phyloP scores from a whole-genome alignment of 2,797 vertebrate species.

The Ara ararauna region DNA sequence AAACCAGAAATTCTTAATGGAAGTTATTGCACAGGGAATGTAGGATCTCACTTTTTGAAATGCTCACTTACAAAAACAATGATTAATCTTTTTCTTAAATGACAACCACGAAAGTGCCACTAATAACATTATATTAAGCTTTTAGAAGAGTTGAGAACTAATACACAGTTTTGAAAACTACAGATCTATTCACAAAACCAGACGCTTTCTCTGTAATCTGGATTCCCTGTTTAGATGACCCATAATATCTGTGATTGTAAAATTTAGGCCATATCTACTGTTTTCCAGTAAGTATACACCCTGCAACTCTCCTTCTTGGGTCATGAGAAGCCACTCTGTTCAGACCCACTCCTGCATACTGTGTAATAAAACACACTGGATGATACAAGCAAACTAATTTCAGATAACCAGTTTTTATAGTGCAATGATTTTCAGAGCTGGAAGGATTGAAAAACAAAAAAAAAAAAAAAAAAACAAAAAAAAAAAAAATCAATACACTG shows the following conservation, averaged over 20 bases:
- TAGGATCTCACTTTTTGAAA: background rate
- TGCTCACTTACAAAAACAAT: background rate
- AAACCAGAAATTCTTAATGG: background rate
- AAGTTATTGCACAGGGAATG: background rate
- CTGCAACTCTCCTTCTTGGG: background rate
- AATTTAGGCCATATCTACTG: background rate
- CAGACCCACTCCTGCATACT: background rate
- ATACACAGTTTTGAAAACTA: background rate
- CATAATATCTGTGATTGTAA: background rate
- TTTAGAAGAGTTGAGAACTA: background rate
- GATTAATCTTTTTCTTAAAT: background rate
- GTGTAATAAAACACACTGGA: background rate
- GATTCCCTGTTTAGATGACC: background rate
- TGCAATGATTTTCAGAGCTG: background rate
- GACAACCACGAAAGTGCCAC: background rate
- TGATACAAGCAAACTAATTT: background rate
- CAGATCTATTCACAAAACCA: background rate
- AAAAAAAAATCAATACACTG: background rate
- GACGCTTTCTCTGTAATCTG: background rate
- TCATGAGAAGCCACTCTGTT: background rate
- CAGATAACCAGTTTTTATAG: background rate
- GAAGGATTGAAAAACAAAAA: background rate
- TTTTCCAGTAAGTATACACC: background rate
- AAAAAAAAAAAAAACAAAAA: background rate
- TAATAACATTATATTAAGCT: background rate